Percentiles rank a stretch among this genome's conserved stretches.
Conservation (phyloP, 2,888 invertebrate species). For the Meghimatium bilineatum region DNA sequence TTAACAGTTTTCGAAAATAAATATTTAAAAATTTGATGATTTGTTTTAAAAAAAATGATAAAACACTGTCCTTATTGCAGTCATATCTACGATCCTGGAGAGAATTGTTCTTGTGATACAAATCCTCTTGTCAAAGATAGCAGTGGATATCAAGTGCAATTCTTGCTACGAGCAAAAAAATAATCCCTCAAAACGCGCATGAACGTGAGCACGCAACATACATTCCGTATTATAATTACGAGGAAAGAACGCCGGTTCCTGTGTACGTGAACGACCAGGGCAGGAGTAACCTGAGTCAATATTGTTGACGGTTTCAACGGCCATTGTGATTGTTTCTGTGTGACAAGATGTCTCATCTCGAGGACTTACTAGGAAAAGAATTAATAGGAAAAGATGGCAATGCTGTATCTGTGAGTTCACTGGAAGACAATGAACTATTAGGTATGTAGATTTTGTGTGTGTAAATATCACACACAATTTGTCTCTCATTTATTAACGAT, state of each 20-base stretch:
- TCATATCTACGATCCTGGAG: too few species aligned
- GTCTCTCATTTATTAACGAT: too few species aligned
- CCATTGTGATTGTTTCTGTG: neutral
- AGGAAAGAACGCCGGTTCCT: neutral
- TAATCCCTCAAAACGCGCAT: neutral
- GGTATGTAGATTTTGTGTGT: neutral
- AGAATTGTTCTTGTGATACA: too few species aligned
- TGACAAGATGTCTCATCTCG: conserved; percentile 16
- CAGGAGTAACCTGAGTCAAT: too few species aligned
- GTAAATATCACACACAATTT: neutral
- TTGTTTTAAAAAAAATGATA: too few species aligned
- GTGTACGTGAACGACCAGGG: neutral
- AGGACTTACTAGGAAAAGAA: conserved; percentile 12
- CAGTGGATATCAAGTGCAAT: neutral
- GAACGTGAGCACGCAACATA: conserved; percentile 3
- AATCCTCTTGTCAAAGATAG: neutral
- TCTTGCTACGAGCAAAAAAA: neutral
- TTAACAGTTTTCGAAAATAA: too few species aligned
- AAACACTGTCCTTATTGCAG: too few species aligned
- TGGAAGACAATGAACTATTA: conserved; percentile 3
- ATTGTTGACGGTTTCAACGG: neutral
- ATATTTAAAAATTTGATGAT: too few species aligned
- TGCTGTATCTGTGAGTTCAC: conserved; percentile 6
- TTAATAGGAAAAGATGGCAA: conserved; percentile 19
- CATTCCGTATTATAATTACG: conserved; percentile 20